Conservation (phyloP, 2,797 vertebrate species). For the Amniataba percoides region DNA sequence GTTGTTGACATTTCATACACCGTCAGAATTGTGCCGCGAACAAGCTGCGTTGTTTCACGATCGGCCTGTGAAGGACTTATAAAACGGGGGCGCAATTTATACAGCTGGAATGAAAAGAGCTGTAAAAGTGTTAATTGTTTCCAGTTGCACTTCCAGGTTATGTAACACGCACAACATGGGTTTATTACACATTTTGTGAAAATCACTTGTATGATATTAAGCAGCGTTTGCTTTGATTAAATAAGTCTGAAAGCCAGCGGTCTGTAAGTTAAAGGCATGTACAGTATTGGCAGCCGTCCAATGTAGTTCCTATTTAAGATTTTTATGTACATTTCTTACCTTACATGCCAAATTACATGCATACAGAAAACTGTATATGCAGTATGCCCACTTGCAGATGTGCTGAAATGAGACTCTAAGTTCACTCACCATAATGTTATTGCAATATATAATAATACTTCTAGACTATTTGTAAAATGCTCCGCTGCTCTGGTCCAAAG, state of each 20-base stretch:
- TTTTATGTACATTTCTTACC: neutral
- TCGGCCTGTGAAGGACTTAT: constrained; percentile 20
- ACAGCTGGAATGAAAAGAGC: constrained; percentile 55
- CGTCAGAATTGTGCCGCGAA: constrained; percentile 30
- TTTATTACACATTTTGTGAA: constrained; percentile 7
- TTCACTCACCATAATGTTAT: neutral
- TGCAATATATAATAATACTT: neutral
- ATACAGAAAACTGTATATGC: neutral
- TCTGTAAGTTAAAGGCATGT: neutral
- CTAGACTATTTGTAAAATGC: neutral
- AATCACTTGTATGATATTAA: neutral
- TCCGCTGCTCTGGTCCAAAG: neutral
- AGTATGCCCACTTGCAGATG: neutral
- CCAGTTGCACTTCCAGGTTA: constrained; percentile 60
- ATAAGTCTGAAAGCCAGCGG: neutral
- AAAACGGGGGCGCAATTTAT: constrained; percentile 59
- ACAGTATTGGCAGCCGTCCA: neutral
- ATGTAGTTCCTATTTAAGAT: neutral
- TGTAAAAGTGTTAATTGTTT: constrained; percentile 69
- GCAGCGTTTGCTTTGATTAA: neutral
- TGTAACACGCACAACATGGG: constrained; percentile 8
- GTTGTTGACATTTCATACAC: constrained; percentile 28
- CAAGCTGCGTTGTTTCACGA: constrained; percentile 53
- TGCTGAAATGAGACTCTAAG: neutral
- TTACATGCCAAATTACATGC: neutral